Conservation (phyloP, 1,140 invertebrate species). For the Cotesia vestalis region DNA sequence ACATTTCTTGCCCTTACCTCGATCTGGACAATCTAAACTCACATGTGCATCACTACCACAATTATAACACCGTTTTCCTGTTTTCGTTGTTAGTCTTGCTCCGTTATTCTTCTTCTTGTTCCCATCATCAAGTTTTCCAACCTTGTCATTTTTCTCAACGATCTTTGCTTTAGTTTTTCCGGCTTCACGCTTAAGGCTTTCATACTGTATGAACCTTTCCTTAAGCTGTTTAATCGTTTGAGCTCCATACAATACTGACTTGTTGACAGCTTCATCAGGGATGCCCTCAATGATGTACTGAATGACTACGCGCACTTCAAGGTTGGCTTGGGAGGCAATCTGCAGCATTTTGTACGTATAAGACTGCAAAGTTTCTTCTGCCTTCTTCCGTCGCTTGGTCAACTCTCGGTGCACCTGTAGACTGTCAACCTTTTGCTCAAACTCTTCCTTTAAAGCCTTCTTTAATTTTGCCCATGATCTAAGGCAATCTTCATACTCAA, state of each 20-base stretch:
- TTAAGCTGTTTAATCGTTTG: slow-evolving; percentile 39
- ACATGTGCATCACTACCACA: too few species aligned
- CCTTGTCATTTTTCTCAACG: slow-evolving; percentile 9
- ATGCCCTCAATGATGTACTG: slow-evolving; percentile 48
- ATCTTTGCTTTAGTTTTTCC: slow-evolving; percentile 19
- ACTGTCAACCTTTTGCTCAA: background rate
- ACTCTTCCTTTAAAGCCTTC: background rate
- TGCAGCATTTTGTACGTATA: too few species aligned
- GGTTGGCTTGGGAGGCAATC: slow-evolving; percentile 28
- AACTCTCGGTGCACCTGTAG: background rate
- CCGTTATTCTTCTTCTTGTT: slow-evolving; percentile 5
- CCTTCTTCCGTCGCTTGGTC: background rate
- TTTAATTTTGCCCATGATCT: background rate
- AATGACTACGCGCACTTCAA: slow-evolving; percentile 44
- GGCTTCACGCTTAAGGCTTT: slow-evolving; percentile 8
- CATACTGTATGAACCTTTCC: background rate
- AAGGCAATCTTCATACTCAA: too few species aligned
- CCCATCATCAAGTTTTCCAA: slow-evolving; percentile 6
- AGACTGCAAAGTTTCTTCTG: background rate
- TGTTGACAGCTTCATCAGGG: slow-evolving; percentile 41
- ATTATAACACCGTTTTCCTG: background rate
- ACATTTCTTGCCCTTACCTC: slow-evolving; percentile 9
- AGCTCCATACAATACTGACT: slow-evolving; percentile 49
- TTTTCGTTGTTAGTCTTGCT: background rate
- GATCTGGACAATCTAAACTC: slow-evolving; percentile 5